phyloP scores from a whole-genome alignment of 2,113 vertebrate species.

The Monopterus albus region DNA sequence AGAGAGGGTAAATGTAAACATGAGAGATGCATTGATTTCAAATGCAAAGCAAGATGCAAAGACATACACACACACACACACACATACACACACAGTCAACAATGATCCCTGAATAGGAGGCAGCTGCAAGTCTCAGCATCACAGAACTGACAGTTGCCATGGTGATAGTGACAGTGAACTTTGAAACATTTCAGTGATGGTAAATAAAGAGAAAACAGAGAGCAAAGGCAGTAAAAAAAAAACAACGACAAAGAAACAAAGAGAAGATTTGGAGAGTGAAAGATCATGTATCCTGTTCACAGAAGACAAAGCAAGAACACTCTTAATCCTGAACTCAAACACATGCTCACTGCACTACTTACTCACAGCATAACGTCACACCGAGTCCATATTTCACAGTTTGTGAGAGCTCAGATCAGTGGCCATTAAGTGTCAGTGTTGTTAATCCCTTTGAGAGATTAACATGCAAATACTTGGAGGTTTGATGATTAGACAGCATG shows the following conservation, averaged over 20 bases:
- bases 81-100: conserved; percentile 44
- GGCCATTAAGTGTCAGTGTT: conserved; percentile 30
- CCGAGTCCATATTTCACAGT: conserved; percentile 27
- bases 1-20: conserved; percentile 47
- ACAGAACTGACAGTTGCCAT: conserved; percentile 80
- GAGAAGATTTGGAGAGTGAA: conserved; percentile 12
- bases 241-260: conserved; percentile 39
- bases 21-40: conserved; percentile 51
- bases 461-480: conserved; percentile 44
- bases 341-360: conserved; percentile 27
- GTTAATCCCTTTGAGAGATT: conserved; percentile 57
- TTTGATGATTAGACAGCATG: conserved; percentile 26
- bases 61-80: conserved; percentile 28
- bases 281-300: conserved; percentile 17
- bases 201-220: conserved; percentile 36
- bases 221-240: conserved; percentile 12
- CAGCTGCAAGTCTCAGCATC: conserved; percentile 71
- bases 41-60: conserved; percentile 31
- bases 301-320: conserved; percentile 11
- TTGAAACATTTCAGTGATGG: conserved; percentile 73
- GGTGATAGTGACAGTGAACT: conserved; percentile 74
- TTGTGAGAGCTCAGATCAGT: conserved; percentile 32
- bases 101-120: conserved; percentile 65
- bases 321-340: conserved; percentile 43
- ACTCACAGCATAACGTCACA: neutral